Conservation (phyloP, 64 coral and sea anemone species). For the Trachythela sp. region DNA sequence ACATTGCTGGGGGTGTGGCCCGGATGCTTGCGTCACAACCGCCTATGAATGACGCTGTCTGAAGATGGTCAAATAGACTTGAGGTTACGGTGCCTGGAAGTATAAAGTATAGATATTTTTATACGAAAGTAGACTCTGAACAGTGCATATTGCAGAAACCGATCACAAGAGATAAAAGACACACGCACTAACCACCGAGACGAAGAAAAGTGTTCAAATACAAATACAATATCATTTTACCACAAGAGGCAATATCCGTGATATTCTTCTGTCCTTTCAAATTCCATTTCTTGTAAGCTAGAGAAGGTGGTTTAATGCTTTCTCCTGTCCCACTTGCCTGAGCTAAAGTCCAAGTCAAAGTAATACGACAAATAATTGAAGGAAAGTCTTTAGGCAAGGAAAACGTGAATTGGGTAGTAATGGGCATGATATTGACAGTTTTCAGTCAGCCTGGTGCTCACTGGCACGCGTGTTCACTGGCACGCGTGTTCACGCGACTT, state of each 20-base stretch:
- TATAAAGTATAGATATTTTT: not conserved
- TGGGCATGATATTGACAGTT: too few species aligned
- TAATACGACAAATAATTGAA: not conserved
- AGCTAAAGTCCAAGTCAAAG: constrained; percentile 24
- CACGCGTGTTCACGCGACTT: too few species aligned
- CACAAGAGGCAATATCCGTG: constrained; percentile 90
- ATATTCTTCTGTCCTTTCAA: constrained; percentile 85
- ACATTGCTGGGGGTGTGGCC: constrained; percentile 68
- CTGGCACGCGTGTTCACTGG: too few species aligned
- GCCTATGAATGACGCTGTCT: constrained; percentile 86
- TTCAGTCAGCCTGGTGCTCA: too few species aligned
- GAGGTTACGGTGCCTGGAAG: constrained; percentile 67
- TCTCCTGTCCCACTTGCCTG: constrained; percentile 83
- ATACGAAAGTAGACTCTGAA: too few species aligned
- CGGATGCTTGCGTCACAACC: constrained; percentile 73
- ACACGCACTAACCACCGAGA: too few species aligned
- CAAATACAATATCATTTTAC: constrained; percentile 40
- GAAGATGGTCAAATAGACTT: constrained; percentile 86
- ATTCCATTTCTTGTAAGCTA: constrained; percentile 97
- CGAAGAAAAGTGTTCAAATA: not conserved
- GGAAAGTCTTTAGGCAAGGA: too few species aligned
- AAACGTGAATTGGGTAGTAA: too few species aligned
- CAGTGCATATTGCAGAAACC: too few species aligned
- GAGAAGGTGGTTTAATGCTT: constrained; percentile 62
- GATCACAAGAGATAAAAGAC: too few species aligned